Evolutionary conservation across 2,888 invertebrate species (phyloP), one percentile per base, ranked within the genome.

Genomic region (Frankliniella intonsa): DNA sequence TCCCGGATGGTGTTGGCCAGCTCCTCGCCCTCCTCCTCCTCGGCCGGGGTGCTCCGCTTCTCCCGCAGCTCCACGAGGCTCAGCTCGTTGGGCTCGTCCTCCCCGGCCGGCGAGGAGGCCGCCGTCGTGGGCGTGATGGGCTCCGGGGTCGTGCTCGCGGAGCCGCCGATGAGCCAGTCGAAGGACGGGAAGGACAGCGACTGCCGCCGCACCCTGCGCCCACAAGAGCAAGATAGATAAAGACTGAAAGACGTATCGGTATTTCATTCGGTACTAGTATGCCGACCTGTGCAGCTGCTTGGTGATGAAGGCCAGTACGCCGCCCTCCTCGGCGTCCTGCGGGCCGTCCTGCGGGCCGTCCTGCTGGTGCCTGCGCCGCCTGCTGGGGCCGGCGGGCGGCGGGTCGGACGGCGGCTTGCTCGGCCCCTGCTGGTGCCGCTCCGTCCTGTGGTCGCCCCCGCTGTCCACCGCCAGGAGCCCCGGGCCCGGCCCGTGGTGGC

Each of bases 1-100:
- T 76, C 69, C 69, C 25, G 22, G 69, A 76, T 76, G 11, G 69
- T 76, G 69, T 76, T 76, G 69, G 25, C 22, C 25, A 76, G 69
- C 69, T 76, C 69, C 22, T 76, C 69, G 69, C 25, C 69, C 22
- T 76, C 69, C n/a, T 22, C 69, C 69, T 19, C 69, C 69, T 12
- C 10, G 69, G 69, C 69, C 22, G 25, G 3, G 11, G 69, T 76
- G 69, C 69, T 76, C 5, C 69, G 69, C 69, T 76, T 76, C 69
- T 76, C 69, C 11, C 69, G 22, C 8, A 76, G 25, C 22, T 76
- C 69, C 1, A 76, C 69, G 22, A 76, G 69, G 69, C 69, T 76
- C 22, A 76, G 69, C 69, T 76, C 69, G 69, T 76, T 76, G 69
- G 69, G 69, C 69, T 25, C 69, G 22, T 76, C 69, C 69, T 76